Evolutionary conservation across 2,888 invertebrate genomes (phyloP), one percentile per base, ranked within the genome.

Genomic region (Drosophila vallismaia): DNA sequence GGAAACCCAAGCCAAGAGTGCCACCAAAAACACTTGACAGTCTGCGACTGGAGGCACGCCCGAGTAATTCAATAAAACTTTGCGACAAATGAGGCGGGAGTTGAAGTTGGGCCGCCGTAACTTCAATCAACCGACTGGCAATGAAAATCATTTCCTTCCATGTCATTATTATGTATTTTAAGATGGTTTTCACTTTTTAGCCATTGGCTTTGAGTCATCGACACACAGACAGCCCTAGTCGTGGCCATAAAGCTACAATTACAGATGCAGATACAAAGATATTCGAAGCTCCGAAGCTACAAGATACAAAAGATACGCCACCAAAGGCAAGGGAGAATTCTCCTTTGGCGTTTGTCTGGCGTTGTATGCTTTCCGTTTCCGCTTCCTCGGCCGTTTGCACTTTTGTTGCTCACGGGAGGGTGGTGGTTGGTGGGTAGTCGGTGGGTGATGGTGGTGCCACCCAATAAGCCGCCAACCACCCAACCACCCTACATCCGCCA

Each of bases 51-150:
- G 77, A 58, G 77, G 80, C 81, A 87, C 88, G 79, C 75, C 75
- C 76, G 77, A 75, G 80, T 86, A 88, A 88, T 89, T 89, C 88
- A 88, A 88, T 88, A 89, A 88, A 88, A 88, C 82, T 86, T 86
- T 86, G 80, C 89, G 86, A 89, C 86, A 86, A 86, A 86, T 86
- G 85, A 86, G 78, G 88, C 81, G 69, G 72, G 75, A 55, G 68
- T 53, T 62, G 44, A 48, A 63, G 63, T 42, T 59, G 69, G 50
- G 40, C 48, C 49, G 46, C 64, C 58, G 64, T 66, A 66, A 71
- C 71, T 64, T 55, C 71, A 64, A 71, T 71, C 54, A 72, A 52
- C 53, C 53, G 63, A 58, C 84, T 86, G 74, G 81, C 86, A 84
- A 85, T 85, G 86, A 81, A 86, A 84, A 84, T 84, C 77, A 84